Conservation (phyloP, 2,888 invertebrate genomes). For the Diogma glabrata region DNA sequence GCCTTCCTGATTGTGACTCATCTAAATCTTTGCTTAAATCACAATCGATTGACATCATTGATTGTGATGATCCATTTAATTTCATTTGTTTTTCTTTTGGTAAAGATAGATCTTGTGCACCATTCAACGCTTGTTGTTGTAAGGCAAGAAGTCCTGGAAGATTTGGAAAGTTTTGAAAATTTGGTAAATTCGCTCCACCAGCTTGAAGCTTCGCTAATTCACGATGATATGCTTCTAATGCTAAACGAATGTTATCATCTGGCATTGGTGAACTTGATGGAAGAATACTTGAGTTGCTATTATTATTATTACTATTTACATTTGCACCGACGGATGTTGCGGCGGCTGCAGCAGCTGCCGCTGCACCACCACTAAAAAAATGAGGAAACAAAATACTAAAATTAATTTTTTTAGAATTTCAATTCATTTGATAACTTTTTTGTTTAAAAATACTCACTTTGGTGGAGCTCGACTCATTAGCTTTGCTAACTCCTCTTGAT, state of each 20-base stretch:
- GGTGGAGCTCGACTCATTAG: slow-evolving; percentile 76
- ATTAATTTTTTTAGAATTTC: too few relatives aligned
- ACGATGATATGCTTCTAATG: slow-evolving; percentile 83
- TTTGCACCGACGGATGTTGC: background rate
- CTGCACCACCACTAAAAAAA: slow-evolving; percentile 52
- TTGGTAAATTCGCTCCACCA: slow-evolving; percentile 45
- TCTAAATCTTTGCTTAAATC: slow-evolving; percentile 51
- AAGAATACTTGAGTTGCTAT: slow-evolving; percentile 26
- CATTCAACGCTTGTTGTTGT: slow-evolving; percentile 61
- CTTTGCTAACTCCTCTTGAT: slow-evolving; percentile 90
- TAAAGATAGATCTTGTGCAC: slow-evolving; percentile 72
- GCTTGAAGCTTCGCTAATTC: slow-evolving; percentile 80
- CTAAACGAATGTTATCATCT: slow-evolving; percentile 82
- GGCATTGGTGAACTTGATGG: slow-evolving; percentile 30
- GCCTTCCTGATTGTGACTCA: slow-evolving; percentile 26
- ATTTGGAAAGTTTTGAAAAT: slow-evolving; percentile 41
- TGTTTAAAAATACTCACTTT: slow-evolving; percentile 44
- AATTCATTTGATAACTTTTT: background rate
- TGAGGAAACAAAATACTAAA: slow-evolving; percentile 72
- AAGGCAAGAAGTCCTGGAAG: slow-evolving; percentile 60
- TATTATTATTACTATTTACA: background rate
- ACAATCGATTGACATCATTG: slow-evolving; percentile 29
- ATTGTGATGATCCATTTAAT: slow-evolving; percentile 37
- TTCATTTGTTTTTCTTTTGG: slow-evolving; percentile 56
- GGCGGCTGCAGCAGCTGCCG: slow-evolving; percentile 18